Percentiles rank a stretch among this genome's conserved stretches.
Evolutionary conservation across 1,140 invertebrate species (phyloP).

Genomic region (Calliopsis andreniformis): DNA sequence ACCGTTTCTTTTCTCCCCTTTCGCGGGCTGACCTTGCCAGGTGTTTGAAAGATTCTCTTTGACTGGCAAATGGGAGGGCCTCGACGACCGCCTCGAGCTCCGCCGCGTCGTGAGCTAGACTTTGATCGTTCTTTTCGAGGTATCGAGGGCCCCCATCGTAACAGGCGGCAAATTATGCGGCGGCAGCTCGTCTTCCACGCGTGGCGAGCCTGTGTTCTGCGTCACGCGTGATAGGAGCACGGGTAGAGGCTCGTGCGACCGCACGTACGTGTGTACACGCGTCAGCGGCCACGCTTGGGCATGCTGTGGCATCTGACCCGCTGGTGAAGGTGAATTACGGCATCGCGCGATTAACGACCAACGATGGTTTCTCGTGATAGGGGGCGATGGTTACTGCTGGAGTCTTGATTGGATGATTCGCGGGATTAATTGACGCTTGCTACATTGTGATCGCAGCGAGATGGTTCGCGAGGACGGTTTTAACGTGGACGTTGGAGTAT

Average conservation of each 20-base stretch:
- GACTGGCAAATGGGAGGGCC: constrained; percentile 27
- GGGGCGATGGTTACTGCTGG: constrained; percentile 15
- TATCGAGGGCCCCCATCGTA: constrained; percentile 28
- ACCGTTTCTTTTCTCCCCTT: not conserved
- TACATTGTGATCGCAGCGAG: not conserved
- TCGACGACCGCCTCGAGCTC: not conserved
- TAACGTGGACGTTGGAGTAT: constrained; percentile 1
- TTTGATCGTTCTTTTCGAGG: constrained; percentile 22
- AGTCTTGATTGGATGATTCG: too few relatives aligned
- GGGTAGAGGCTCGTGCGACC: not conserved
- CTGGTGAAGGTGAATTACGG: constrained; percentile 43
- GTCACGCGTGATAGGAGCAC: too few relatives aligned
- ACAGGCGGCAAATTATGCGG: constrained; percentile 48
- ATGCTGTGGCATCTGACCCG: constrained; percentile 26
- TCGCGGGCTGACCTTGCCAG: constrained; percentile 19
- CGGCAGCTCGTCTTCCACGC: not conserved
- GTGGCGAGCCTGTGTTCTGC: not conserved
- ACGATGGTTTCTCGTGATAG: constrained; percentile 36
- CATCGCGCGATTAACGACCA: constrained; percentile 42
- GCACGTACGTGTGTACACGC: not conserved
- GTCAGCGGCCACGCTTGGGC: not conserved
- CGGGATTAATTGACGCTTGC: constrained; percentile 11
- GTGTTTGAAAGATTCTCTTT: constrained; percentile 39
- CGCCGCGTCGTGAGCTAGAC: constrained; percentile 13
- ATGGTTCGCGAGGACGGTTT: too few relatives aligned